phyloP scores from a whole-genome alignment of 2,888 invertebrate species.

The Cheilosia soror region DNA sequence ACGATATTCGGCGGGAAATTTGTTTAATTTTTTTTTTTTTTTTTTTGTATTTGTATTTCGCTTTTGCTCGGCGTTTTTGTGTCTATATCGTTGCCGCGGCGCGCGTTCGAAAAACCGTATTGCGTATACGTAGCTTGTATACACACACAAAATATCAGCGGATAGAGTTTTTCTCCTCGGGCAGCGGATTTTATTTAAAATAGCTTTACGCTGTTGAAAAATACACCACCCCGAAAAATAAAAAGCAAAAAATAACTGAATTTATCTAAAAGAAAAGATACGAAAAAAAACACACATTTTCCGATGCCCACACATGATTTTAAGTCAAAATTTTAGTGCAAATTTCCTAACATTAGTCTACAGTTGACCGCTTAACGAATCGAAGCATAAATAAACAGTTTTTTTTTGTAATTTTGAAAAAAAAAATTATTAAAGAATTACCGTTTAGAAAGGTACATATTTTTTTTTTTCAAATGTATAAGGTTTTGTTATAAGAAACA shows the following conservation, averaged over 20 bases:
- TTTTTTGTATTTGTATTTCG: background rate
- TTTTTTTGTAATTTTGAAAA: slow-evolving; percentile 26
- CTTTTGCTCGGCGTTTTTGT: slow-evolving; percentile 11
- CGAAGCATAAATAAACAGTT: slow-evolving; percentile 64
- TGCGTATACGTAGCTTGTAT: slow-evolving; percentile 19
- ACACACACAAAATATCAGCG: background rate
- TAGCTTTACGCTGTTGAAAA: slow-evolving; percentile 53
- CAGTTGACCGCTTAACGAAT: slow-evolving; percentile 70
- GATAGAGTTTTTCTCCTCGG: slow-evolving; percentile 1
- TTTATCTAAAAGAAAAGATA: slow-evolving; percentile 32
- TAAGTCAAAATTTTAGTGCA: slow-evolving; percentile 65
- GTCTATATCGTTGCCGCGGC: background rate
- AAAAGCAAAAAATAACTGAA: slow-evolving; percentile 29
- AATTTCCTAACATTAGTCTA: slow-evolving; percentile 68
- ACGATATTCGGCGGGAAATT: slow-evolving; percentile 53
- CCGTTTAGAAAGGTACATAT: slow-evolving; percentile 13
- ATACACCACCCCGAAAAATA: slow-evolving; percentile 25
- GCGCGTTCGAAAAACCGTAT: slow-evolving; percentile 4
- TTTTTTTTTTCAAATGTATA: background rate
- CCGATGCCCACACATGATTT: slow-evolving; percentile 65
- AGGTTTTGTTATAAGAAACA: slow-evolving; percentile 11
- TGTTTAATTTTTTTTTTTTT: slow-evolving; percentile 9
- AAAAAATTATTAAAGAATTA: slow-evolving; percentile 14
- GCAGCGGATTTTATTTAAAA: slow-evolving; percentile 52
- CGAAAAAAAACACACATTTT: slow-evolving; percentile 43